These are phyloP conservation scores for Eilema caniola DNA, from an alignment of 2,888 invertebrate genomes.

Conservation along the genomic window DNA sequence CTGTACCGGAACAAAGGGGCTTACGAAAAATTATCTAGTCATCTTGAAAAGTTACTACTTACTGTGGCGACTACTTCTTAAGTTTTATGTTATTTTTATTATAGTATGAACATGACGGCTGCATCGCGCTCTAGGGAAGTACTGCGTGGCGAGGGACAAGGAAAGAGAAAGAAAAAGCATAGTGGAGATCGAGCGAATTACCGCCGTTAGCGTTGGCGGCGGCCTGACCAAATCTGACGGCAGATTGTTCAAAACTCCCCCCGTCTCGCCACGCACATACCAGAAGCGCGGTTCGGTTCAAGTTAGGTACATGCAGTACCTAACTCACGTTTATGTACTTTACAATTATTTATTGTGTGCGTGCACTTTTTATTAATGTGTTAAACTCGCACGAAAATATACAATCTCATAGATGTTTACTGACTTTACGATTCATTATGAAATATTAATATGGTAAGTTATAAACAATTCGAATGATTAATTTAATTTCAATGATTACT, in stretches of 20 bases:
- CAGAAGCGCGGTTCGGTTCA: no score
- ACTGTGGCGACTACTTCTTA: slow-evolving; percentile 8
- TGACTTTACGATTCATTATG: not conserved
- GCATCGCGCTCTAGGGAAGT: no score
- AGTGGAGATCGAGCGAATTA: no score
- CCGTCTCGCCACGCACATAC: no score
- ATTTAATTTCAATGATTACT: slow-evolving; percentile 12
- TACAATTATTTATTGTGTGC: not conserved
- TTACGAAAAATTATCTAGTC: slow-evolving; percentile 74
- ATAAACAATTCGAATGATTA: not conserved
- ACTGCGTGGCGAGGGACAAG: no score
- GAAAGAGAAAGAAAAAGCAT: no score
- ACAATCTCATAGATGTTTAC: not conserved
- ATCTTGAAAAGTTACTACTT: slow-evolving; percentile 67
- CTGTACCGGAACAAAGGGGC: slow-evolving; percentile 88
- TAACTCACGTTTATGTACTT: not conserved
- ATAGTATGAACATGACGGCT: not conserved
- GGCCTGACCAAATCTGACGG: no score
- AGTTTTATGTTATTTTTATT: not conserved
- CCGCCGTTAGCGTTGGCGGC: no score
- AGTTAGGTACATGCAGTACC: not conserved
- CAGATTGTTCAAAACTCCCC: no score
- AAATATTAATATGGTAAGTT: not conserved
- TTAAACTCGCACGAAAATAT: not conserved
- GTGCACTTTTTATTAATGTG: not conserved